These are phyloP conservation scores for Phylloscopus whistleri DNA, from an alignment of 2,113 vertebrate genomes.

Conservation along the genomic window DNA sequence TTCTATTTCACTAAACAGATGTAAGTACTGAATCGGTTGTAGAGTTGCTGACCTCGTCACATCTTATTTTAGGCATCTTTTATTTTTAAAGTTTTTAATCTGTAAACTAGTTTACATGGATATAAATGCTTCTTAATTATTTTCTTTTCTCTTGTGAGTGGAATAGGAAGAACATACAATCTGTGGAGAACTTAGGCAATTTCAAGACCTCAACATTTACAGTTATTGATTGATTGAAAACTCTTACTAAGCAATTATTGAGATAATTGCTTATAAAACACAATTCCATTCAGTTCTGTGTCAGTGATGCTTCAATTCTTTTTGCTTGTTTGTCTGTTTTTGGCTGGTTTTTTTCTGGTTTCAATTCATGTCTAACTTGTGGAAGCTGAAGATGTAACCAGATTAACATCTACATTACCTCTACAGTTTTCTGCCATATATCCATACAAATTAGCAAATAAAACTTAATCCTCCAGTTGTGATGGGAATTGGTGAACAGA, in stretches of 20 bases:
- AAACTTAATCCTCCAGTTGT: background rate
- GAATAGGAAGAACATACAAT: background rate
- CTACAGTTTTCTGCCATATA: background rate
- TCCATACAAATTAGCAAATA: background rate
- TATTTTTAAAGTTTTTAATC: background rate
- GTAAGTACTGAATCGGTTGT: background rate
- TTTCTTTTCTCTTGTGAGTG: background rate
- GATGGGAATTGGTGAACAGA: background rate
- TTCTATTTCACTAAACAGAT: background rate
- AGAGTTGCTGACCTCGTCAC: background rate
- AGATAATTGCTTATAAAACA: background rate
- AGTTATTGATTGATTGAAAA: background rate
- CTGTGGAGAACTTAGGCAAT: background rate
- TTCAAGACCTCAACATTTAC: background rate
- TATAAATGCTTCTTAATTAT: background rate
- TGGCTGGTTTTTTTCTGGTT: background rate
- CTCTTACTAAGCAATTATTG: background rate
- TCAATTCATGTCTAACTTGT: background rate
- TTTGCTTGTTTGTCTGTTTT: background rate
- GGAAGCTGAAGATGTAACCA: background rate
- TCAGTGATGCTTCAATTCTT: background rate
- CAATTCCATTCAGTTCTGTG: background rate
- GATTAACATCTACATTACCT: background rate
- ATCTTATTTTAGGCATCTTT: background rate
- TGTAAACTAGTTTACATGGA: background rate